Evolutionary conservation across 2,888 invertebrate genomes (phyloP).

Genomic region (Calephelis perditalis): DNA sequence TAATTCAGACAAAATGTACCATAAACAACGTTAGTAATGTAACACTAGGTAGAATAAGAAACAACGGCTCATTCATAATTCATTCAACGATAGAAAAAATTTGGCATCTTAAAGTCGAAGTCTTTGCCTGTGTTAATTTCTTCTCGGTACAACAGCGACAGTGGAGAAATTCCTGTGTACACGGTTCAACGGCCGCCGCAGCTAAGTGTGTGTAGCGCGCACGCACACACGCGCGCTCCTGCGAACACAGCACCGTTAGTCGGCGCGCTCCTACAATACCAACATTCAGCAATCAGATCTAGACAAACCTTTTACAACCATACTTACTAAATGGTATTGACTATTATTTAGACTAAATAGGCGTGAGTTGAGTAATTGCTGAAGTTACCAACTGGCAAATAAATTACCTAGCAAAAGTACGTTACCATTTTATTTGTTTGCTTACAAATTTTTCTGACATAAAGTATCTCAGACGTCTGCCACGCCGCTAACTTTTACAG

Average conservation of each 20-base stretch:
- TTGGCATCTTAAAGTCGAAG: neutral
- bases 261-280: conserved; percentile 30
- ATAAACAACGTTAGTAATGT: too few species aligned
- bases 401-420: too few species aligned
- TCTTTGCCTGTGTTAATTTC: conserved; percentile 51
- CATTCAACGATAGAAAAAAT: neutral
- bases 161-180: conserved; percentile 76
- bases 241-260: conserved; percentile 74
- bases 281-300: conserved; percentile 18
- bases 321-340: neutral
- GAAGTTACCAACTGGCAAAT: too few species aligned
- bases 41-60: too few species aligned
- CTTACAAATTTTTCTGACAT: too few species aligned
- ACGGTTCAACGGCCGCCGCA: conserved; percentile 74
- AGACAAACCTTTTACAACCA: conserved; percentile 13
- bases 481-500: too few species aligned
- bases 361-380: too few species aligned
- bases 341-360: neutral
- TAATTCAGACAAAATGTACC: too few species aligned
- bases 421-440: too few species aligned
- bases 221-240: conserved; percentile 63
- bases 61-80: too few species aligned
- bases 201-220: conserved; percentile 52
- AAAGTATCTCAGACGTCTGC: too few species aligned
- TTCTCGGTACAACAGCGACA: conserved; percentile 46